A percentile compares a stretch with the other conserved stretches of the same genome.
Conservation (phyloP, 2,113 vertebrate species). For the Orientallactaga bullata region DNA sequence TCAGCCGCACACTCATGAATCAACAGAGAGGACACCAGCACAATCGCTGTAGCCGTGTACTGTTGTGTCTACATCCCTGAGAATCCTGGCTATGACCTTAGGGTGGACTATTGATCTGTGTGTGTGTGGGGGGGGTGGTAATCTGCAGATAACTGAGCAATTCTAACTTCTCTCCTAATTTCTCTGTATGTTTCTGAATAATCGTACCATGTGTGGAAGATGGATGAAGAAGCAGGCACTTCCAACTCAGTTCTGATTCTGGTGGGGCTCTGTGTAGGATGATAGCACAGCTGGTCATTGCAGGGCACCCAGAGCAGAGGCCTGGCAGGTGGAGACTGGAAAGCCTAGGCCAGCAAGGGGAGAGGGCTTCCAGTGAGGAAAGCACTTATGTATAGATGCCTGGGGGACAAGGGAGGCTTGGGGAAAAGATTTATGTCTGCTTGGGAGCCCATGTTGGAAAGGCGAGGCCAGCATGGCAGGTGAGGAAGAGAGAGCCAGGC, state of each 20-base stretch:
- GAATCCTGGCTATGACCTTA: accelerated
- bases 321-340: accelerated
- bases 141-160: too few species aligned
- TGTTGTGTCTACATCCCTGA: not conserved
- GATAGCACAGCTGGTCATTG: too few species aligned
- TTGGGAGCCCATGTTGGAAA: not conserved
- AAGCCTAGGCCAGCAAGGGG: not conserved
- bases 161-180: not conserved
- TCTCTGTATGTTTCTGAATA: not conserved
- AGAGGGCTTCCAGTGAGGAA: not conserved
- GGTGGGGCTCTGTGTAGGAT: accelerated
- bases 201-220: not conserved
- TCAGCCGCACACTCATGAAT: accelerated
- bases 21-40: accelerated
- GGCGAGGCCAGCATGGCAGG: not conserved
- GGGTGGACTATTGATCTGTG: not conserved
- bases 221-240: not conserved
- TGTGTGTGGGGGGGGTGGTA: too few species aligned
- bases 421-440: not conserved
- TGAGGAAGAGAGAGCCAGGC: too few species aligned
- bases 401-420: accelerated
- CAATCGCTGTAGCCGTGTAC: accelerated
- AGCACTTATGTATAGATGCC: too few species aligned
- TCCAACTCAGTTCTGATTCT: not conserved
- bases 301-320: not conserved